These are phyloP conservation scores for Apteryx mantelli DNA, from an alignment of 2,113 vertebrate genomes.

Conservation along the genomic window DNA sequence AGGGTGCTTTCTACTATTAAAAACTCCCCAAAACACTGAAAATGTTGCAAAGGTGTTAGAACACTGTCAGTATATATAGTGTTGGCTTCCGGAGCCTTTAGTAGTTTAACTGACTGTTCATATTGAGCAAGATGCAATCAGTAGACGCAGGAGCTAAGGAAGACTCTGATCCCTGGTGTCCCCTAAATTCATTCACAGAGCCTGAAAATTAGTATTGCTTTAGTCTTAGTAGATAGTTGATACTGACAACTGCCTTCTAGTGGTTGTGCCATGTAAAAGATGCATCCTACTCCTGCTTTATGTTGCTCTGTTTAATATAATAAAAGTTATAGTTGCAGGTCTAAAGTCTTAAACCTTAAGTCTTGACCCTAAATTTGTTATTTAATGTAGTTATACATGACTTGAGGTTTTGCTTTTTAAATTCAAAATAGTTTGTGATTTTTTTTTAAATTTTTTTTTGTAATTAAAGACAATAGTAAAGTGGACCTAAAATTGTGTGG, in stretches of 20 bases:
- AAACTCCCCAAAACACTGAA: background rate
- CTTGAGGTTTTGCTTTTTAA: background rate
- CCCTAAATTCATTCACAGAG: background rate
- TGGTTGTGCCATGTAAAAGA: background rate
- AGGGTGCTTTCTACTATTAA: background rate
- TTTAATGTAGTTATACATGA: background rate
- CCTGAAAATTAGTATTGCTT: background rate
- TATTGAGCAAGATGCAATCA: background rate
- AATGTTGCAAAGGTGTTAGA: background rate
- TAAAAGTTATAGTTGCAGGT: background rate
- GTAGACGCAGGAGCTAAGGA: background rate
- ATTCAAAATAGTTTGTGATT: background rate
- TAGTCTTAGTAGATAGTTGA: background rate
- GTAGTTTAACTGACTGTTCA: background rate
- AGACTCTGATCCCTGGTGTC: background rate
- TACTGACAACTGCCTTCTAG: background rate
- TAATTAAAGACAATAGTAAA: background rate
- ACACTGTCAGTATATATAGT: background rate
- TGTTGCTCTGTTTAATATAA: background rate
- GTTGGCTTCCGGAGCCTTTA: background rate
- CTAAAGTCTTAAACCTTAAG: background rate
- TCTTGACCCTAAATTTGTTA: background rate
- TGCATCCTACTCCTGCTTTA: fast-evolving
- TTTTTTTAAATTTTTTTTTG: background rate
- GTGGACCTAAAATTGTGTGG: background rate